A percentile compares a stretch with the other conserved stretches of the same genome.
Evolutionary conservation across 92 coral and sea anemone species (phyloP).

Genomic region (Plumapathes pennacea): DNA sequence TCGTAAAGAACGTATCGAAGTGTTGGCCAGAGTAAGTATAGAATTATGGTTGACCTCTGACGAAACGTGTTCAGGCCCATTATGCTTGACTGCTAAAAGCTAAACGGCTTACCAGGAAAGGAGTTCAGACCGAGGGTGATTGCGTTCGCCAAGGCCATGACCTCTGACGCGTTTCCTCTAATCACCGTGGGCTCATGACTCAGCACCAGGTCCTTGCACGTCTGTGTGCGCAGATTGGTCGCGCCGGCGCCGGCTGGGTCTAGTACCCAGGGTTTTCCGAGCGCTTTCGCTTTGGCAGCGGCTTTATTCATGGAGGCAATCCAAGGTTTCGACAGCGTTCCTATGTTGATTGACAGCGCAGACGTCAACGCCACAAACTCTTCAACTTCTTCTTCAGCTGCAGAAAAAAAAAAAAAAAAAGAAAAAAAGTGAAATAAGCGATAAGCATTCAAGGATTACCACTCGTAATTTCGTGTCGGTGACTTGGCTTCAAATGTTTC

Average conservation of each 20-base stretch:
- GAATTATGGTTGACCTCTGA: no score
- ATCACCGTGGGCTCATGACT: constrained; percentile 47
- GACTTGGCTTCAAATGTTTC: no score
- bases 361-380: constrained; percentile 37
- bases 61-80: no score
- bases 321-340: constrained; percentile 47
- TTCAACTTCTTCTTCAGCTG: constrained; percentile 56
- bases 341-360: constrained; percentile 44
- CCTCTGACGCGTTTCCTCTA: constrained; percentile 49
- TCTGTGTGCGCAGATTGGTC: constrained; percentile 34
- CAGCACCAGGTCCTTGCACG: constrained; percentile 27
- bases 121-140: constrained; percentile 15
- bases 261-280: constrained; percentile 42
- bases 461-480: no score
- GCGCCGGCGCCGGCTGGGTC: constrained; percentile 55
- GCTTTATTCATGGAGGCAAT: constrained; percentile 51
- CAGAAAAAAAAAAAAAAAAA: neutral
- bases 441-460: no score
- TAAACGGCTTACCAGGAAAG: no score
- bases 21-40: no score
- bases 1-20: no score
- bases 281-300: constrained; percentile 37
- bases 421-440: no score
- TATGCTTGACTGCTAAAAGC: no score
- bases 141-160: constrained; percentile 34